Conservation (phyloP, 2,888 invertebrate species). For the Diarsia dahlii region DNA sequence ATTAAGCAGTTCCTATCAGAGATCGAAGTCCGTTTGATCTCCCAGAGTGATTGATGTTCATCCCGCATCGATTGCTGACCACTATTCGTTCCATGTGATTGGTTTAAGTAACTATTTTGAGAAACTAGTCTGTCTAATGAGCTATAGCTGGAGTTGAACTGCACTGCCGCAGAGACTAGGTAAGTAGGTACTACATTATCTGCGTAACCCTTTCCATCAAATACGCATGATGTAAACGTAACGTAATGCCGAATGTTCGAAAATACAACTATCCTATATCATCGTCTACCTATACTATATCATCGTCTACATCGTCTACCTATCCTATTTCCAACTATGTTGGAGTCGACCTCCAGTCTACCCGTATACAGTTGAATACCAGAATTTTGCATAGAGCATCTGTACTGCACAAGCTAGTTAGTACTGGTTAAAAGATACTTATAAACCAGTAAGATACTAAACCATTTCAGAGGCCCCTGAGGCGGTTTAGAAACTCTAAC, state of each 20-base stretch:
- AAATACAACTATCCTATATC: too few relatives aligned
- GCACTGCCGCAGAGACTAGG: background rate
- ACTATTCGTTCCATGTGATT: slow-evolving; percentile 20
- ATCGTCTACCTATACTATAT: too few relatives aligned
- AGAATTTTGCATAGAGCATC: too few relatives aligned
- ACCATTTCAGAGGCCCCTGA: too few relatives aligned
- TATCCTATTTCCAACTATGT: too few relatives aligned
- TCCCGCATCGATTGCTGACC: slow-evolving; percentile 25
- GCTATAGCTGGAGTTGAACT: background rate
- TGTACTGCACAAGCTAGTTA: too few relatives aligned
- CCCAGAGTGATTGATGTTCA: slow-evolving; percentile 48
- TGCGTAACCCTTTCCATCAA: background rate
- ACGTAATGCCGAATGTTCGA: background rate
- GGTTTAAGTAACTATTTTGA: slow-evolving; percentile 17
- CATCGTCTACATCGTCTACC: too few relatives aligned
- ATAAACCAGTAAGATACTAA: too few relatives aligned
- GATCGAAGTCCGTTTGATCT: slow-evolving; percentile 32
- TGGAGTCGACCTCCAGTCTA: too few relatives aligned
- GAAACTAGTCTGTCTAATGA: slow-evolving; percentile 6
- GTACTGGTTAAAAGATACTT: too few relatives aligned
- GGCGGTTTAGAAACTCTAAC: too few relatives aligned
- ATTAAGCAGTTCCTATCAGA: slow-evolving; percentile 1
- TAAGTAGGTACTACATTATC: background rate
- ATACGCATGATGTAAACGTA: background rate
- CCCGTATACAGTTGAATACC: too few relatives aligned